Percentiles rank a stretch among this genome's conserved stretches.
Evolutionary conservation across 2,797 vertebrate genomes (phyloP).

Genomic region (Syngnathus rostellatus): DNA sequence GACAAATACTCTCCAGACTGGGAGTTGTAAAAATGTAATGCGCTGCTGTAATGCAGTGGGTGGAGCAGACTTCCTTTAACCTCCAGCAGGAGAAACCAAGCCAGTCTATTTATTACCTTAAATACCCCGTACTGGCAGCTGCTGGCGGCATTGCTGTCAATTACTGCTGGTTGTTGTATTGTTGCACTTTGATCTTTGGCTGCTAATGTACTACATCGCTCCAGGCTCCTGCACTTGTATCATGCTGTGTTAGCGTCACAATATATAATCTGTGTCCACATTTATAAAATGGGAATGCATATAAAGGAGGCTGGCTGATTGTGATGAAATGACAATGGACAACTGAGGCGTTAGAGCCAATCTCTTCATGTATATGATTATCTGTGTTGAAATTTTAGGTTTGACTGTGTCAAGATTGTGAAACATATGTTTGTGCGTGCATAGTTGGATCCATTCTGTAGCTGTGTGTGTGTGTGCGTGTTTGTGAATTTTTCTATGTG

Average conservation of each 20-base stretch:
- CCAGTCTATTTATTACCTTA: conserved; percentile 59
- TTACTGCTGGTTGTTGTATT: conserved; percentile 52
- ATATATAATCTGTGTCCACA: conserved; percentile 47
- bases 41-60: conserved; percentile 36
- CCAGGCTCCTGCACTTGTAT: conserved; percentile 41
- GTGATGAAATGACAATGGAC: conserved; percentile 15
- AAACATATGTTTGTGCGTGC: conserved; percentile 11
- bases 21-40: conserved; percentile 32
- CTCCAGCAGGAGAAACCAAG: conserved; percentile 37
- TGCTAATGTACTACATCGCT: conserved; percentile 44
- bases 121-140: conserved; percentile 49
- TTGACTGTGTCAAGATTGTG: conserved; percentile 20
- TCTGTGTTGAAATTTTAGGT: conserved; percentile 18
- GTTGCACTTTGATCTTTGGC: conserved; percentile 59
- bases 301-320: conserved; percentile 15
- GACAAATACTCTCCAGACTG: conserved; percentile 26
- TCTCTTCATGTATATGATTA: conserved; percentile 8
- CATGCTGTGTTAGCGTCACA: conserved; percentile 49
- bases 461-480: conserved; percentile 21
- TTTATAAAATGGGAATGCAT: conserved; percentile 37
- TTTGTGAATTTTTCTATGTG: conserved; percentile 22
- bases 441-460: conserved; percentile 19
- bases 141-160: conserved; percentile 51
- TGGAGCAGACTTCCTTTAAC: conserved; percentile 34
- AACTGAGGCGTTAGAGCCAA: neutral